phyloP scores from a whole-genome alignment of 2,888 invertebrate species.

The Agrotis segetum region DNA sequence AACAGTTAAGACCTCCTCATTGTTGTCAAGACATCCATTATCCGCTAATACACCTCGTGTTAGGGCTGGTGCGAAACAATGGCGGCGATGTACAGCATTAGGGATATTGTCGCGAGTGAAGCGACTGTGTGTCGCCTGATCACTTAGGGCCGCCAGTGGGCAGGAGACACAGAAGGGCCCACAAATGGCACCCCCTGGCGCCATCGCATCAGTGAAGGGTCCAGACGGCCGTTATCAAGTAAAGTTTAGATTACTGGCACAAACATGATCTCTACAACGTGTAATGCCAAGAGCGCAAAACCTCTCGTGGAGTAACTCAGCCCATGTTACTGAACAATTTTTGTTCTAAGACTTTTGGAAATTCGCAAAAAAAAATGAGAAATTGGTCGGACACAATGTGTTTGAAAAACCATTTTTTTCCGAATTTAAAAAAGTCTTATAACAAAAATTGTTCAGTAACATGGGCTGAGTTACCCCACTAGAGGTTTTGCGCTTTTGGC shows the following conservation, averaged over 20 bases:
- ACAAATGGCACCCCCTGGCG: slow-evolving; percentile 6
- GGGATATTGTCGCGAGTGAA: slow-evolving; percentile 59
- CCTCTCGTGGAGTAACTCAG: too few relatives aligned
- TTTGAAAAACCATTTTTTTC: too few relatives aligned
- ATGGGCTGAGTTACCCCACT: too few relatives aligned
- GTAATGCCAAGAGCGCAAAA: too few relatives aligned
- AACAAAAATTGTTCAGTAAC: too few relatives aligned
- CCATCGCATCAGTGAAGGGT: neutral
- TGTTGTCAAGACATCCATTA: slow-evolving; percentile 58
- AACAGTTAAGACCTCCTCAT: slow-evolving; percentile 40
- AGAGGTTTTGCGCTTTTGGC: too few relatives aligned
- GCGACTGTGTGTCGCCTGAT: slow-evolving; percentile 70
- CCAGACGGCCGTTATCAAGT: neutral
- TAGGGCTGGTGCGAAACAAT: slow-evolving; percentile 54
- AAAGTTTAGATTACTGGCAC: neutral
- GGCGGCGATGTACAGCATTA: slow-evolving; percentile 55
- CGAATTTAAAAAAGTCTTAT: too few relatives aligned
- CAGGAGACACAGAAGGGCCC: slow-evolving; percentile 35
- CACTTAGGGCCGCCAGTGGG: slow-evolving; percentile 62
- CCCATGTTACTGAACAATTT: too few relatives aligned
- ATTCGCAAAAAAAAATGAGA: too few relatives aligned
- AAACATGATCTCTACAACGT: neutral
- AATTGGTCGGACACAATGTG: too few relatives aligned
- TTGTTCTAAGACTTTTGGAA: too few relatives aligned
- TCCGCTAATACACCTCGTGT: slow-evolving; percentile 49